These are phyloP conservation scores for Polyploca ridens DNA, from an alignment of 2,888 invertebrate species.

Conservation along the genomic window DNA sequence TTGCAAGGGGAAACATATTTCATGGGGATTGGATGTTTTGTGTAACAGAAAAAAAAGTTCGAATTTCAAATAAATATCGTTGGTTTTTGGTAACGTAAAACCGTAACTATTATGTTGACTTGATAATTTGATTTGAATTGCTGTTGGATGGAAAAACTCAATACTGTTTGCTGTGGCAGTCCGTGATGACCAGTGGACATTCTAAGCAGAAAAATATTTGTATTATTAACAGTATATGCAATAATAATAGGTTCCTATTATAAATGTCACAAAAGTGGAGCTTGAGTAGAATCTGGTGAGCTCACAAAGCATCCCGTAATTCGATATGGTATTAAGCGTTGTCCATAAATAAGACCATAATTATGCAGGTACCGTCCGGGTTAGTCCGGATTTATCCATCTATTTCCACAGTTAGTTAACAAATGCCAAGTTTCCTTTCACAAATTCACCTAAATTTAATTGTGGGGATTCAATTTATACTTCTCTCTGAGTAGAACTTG, in stretches of 20 bases:
- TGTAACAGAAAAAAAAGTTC: no score
- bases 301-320: constrained; percentile 3
- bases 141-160: no score
- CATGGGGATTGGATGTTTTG: not conserved
- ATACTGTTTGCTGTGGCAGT: no score
- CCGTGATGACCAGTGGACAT: no score
- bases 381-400: constrained; percentile 28
- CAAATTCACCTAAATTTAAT: constrained; percentile 43
- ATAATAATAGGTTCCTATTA: no score
- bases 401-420: constrained; percentile 38
- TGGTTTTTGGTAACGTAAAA: no score
- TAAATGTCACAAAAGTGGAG: not conserved
- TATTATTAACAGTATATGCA: no score
- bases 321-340: constrained; percentile 2
- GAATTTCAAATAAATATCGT: no score
- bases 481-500: constrained; percentile 17
- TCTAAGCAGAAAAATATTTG: no score
- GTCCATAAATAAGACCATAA: constrained; percentile 31
- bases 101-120: no score
- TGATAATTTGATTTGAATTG: no score
- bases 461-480: constrained; percentile 38
- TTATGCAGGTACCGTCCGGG: constrained; percentile 22
- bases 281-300: not conserved
- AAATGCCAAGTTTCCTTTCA: constrained; percentile 33
- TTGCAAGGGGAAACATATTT: not conserved